Evolutionary conservation across 2,888 invertebrate species (phyloP).

Genomic region (Venusia cambrica): DNA sequence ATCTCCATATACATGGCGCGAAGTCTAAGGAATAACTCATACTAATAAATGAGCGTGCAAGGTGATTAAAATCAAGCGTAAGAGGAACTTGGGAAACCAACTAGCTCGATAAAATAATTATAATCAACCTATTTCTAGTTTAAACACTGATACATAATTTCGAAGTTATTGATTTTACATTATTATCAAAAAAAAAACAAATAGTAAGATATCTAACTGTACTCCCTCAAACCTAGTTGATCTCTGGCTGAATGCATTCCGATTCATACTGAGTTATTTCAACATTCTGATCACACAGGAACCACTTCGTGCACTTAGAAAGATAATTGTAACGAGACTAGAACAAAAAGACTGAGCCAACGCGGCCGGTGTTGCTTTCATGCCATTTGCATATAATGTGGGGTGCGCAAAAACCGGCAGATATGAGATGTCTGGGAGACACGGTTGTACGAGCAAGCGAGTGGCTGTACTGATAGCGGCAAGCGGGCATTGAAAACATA

Average conservation of each 20-base stretch:
- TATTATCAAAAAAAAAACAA: no score
- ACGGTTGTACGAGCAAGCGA: constrained; percentile 36
- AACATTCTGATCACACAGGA: constrained; percentile 20
- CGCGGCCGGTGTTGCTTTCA: constrained; percentile 56
- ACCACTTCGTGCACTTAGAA: constrained; percentile 10
- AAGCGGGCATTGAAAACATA: no score
- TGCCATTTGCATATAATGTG: constrained; percentile 57
- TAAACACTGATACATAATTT: no score
- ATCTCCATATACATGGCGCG: constrained; percentile 14
- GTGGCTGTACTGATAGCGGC: constrained; percentile 22
- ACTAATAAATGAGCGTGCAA: no score
- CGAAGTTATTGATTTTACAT: no score
- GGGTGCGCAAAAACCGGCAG: constrained; percentile 38
- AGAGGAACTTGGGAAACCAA: no score
- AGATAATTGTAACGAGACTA: constrained; percentile 36
- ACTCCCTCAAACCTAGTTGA: no score
- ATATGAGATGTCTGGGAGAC: constrained; percentile 32
- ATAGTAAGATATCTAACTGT: no score
- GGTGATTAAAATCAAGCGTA: no score
- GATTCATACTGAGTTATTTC: background rate
- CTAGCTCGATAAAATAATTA: no score
- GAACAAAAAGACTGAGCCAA: constrained; percentile 43
- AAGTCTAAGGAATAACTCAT: no score
- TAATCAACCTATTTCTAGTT: no score
- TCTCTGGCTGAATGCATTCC: background rate